Evolutionary conservation across 2,113 vertebrate species (phyloP).

Genomic region (Cygnus atratus): DNA sequence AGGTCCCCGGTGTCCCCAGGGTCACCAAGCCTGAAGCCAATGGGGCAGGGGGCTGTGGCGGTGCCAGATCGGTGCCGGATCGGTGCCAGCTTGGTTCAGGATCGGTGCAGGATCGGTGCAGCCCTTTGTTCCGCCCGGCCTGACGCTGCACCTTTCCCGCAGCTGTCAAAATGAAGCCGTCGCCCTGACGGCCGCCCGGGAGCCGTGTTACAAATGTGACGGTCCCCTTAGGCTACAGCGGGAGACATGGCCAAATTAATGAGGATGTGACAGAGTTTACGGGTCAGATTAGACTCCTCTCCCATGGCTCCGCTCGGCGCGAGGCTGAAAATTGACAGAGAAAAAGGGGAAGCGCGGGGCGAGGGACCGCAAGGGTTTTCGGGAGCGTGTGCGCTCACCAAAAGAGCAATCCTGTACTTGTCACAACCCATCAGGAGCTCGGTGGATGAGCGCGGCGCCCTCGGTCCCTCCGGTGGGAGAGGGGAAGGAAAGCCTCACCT

Average conservation of each 20-base stretch:
- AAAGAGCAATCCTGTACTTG: conserved; percentile 68
- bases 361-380: not conserved
- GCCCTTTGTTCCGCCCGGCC: not conserved
- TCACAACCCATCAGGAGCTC: conserved; percentile 28
- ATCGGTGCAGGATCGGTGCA: too few species aligned
- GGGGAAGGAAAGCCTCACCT: not conserved
- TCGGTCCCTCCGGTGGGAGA: not conserved
- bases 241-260: conserved; percentile 52
- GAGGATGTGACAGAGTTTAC: conserved; percentile 47
- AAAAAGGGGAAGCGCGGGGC: not conserved
- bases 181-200: not conserved
- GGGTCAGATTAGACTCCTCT: not conserved
- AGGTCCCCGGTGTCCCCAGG: not conserved
- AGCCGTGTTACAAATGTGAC: conserved; percentile 56
- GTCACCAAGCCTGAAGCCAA: too few species aligned
- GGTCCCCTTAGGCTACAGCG: conserved; percentile 45
- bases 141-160: conserved; percentile 38
- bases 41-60: too few species aligned
- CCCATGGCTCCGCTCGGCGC: not conserved
- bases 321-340: not conserved
- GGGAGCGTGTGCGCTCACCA: not conserved
- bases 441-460: not conserved
- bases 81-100: too few species aligned
- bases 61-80: too few species aligned
- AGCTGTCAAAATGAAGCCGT: conserved; percentile 55